A percentile compares a stretch with the other conserved stretches of the same genome.
Conservation (phyloP, 2,888 invertebrate species). For the Andrena haemorrhoa region DNA sequence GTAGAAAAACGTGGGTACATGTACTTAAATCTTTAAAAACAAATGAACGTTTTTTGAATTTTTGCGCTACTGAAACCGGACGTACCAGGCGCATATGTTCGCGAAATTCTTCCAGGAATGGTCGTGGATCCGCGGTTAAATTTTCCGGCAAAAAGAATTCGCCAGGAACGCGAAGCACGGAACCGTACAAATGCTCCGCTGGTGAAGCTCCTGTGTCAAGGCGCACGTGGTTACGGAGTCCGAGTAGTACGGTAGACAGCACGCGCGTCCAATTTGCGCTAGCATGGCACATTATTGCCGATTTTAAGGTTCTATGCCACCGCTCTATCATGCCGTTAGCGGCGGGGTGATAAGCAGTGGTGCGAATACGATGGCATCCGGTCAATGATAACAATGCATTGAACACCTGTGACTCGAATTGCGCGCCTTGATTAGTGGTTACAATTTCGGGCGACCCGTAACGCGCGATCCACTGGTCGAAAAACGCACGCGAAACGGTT, state of each 20-base stretch:
- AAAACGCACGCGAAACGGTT: neutral
- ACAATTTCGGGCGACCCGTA: constrained; percentile 11
- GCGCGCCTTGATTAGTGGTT: neutral
- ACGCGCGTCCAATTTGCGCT: constrained; percentile 25
- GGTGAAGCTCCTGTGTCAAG: neutral
- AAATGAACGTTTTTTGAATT: too few species aligned
- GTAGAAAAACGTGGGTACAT: too few species aligned
- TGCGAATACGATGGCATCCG: neutral
- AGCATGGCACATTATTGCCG: constrained; percentile 53
- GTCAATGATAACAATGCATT: neutral
- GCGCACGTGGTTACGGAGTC: neutral
- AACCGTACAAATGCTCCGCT: neutral
- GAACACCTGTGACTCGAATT: constrained; percentile 24
- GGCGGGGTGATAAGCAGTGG: constrained; percentile 55
- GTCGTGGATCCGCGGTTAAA: neutral
- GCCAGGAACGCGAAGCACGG: neutral
- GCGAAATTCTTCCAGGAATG: neutral
- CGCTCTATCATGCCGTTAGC: constrained; percentile 64
- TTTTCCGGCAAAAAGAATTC: neutral
- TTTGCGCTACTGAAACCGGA: neutral
- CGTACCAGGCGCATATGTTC: neutral
- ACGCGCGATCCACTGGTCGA: neutral
- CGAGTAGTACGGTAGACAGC: constrained; percentile 53
- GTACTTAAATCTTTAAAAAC: too few species aligned
- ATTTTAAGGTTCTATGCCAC: constrained; percentile 54